phyloP scores from a whole-genome alignment of 2,888 invertebrate species.

The Caenorhabditis sinica region DNA sequence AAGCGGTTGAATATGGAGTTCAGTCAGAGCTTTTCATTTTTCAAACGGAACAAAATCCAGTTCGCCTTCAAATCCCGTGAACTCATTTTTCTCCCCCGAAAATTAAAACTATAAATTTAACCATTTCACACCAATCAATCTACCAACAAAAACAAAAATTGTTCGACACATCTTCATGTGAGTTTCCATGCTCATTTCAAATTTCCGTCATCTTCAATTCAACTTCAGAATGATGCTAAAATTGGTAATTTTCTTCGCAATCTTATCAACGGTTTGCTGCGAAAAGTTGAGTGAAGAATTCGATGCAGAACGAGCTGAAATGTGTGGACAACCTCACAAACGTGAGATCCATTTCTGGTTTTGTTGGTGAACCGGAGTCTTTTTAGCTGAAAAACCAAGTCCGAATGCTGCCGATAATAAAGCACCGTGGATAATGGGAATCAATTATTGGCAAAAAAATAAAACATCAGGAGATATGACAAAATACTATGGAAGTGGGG shows the following conservation, averaged over 20 bases:
- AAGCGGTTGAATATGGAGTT: too few relatives aligned
- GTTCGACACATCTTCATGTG: conserved; percentile 3
- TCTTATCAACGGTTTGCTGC: neutral
- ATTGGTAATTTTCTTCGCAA: conserved; percentile 30
- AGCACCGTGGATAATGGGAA: conserved; percentile 4
- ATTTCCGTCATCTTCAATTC: neutral
- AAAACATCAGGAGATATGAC: neutral
- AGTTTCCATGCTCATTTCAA: neutral
- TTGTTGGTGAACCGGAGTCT: neutral
- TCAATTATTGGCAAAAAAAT: neutral
- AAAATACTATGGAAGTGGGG: neutral
- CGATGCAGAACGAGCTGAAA: conserved; percentile 22
- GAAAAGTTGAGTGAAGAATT: conserved; percentile 21
- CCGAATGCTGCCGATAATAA: neutral
- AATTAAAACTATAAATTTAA: neutral
- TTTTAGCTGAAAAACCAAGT: conserved; percentile 17
- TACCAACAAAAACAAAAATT: neutral
- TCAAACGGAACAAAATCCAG: too few relatives aligned
- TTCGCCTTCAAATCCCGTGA: too few relatives aligned
- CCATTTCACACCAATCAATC: neutral
- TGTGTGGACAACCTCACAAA: conserved; percentile 7
- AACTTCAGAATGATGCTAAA: conserved; percentile 19
- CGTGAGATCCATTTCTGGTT: neutral
- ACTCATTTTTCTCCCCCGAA: neutral
- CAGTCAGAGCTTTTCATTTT: too few relatives aligned